Conservation (phyloP, 1,140 invertebrate genomes). For the Dinoponera quadriceps region DNA sequence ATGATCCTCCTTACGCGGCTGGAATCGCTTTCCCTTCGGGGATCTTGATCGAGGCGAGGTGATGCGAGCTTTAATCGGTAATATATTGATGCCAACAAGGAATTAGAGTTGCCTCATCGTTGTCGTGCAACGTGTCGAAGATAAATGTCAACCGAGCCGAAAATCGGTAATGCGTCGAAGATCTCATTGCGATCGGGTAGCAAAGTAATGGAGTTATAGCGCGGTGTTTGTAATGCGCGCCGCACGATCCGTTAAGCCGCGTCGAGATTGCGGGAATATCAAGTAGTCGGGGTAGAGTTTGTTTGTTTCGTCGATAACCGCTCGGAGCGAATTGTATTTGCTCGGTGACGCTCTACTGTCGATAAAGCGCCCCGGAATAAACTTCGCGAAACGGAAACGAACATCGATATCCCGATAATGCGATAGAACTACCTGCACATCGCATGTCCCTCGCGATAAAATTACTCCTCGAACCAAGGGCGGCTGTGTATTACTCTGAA, state of each 20-base stretch:
- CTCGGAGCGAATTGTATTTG: constrained; percentile 23
- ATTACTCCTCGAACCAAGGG: neutral
- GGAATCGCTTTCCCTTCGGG: constrained; percentile 1
- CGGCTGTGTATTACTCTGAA: neutral
- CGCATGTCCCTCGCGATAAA: neutral
- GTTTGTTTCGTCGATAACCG: constrained; percentile 40
- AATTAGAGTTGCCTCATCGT: no score
- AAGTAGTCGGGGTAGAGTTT: constrained; percentile 18
- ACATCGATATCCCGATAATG: constrained; percentile 15
- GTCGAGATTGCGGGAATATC: constrained; percentile 5
- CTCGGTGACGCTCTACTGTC: constrained; percentile 3
- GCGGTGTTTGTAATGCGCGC: neutral
- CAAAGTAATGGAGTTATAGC: neutral
- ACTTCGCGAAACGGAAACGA: constrained; percentile 13
- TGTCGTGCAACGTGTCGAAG: no score
- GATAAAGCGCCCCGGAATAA: constrained; percentile 24
- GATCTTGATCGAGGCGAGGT: no score
- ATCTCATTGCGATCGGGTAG: neutral
- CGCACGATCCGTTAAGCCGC: constrained; percentile 3
- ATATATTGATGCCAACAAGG: no score
- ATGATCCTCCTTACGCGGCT: constrained; percentile 8
- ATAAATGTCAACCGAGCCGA: neutral
- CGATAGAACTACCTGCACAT: neutral
- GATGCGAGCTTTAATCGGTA: no score
- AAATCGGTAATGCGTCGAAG: neutral